Percentiles rank a stretch among this genome's conserved stretches.
Evolutionary conservation across 2,797 vertebrate species (phyloP).

Genomic region (Hydrocynus forskahlii): DNA sequence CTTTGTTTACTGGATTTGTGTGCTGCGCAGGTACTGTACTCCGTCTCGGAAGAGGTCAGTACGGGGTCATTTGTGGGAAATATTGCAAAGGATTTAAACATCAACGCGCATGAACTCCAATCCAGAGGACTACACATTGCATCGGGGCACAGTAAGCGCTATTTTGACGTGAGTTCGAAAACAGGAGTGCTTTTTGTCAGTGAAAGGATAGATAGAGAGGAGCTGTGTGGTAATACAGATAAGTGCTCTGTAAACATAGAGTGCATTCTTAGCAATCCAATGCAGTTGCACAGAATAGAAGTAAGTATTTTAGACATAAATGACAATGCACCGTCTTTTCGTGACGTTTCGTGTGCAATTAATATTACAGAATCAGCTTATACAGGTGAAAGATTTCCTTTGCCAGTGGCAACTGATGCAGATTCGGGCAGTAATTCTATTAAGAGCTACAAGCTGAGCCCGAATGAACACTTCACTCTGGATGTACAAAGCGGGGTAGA

Average conservation of each 20-base stretch:
- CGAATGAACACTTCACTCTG: slow-evolving; percentile 83
- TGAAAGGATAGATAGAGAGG: slow-evolving; percentile 76
- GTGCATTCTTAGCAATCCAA: slow-evolving; percentile 73
- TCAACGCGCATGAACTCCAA: slow-evolving; percentile 83
- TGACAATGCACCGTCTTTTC: slow-evolving; percentile 70
- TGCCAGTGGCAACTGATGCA: slow-evolving; percentile 65
- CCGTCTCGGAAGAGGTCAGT: slow-evolving; percentile 85
- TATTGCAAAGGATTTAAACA: slow-evolving; percentile 83
- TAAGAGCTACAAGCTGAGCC: slow-evolving; percentile 82
- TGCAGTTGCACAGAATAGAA: slow-evolving; percentile 61
- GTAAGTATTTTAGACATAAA: slow-evolving; percentile 73
- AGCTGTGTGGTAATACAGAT: slow-evolving; percentile 67
- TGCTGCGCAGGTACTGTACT: slow-evolving; percentile 79
- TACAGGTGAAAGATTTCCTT: slow-evolving; percentile 65
- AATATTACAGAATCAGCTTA: slow-evolving; percentile 70
- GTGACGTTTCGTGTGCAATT: slow-evolving; percentile 54
- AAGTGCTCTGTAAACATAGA: slow-evolving; percentile 76
- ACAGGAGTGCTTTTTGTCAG: slow-evolving; percentile 74
- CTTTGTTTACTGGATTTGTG: slow-evolving; percentile 57
- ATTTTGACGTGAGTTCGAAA: slow-evolving; percentile 74
- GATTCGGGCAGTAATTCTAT: slow-evolving; percentile 84
- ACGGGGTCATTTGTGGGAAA: slow-evolving; percentile 85
- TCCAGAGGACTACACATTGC: slow-evolving; percentile 81
- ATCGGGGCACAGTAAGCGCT: slow-evolving; percentile 76
- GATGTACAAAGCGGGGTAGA: slow-evolving; percentile 72